Percentiles rank a stretch among this genome's conserved stretches.
phyloP scores from a whole-genome alignment of 2,888 invertebrate genomes.

The Cephus pygmeus region DNA sequence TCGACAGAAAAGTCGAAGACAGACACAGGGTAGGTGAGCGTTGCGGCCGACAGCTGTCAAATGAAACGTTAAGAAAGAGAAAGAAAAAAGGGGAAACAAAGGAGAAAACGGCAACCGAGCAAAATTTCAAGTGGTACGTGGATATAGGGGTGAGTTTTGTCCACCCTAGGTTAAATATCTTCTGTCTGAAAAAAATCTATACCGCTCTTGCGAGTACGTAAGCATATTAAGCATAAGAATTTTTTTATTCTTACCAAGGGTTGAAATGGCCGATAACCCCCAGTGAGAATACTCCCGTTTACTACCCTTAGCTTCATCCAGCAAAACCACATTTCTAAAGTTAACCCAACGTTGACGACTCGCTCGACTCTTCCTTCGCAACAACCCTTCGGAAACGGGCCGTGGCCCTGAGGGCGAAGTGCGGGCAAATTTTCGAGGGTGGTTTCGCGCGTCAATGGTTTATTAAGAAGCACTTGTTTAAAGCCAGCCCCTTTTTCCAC shows the following conservation, averaged over 20 bases:
- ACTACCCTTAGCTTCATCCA: neutral
- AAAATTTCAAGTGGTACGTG: slow-evolving; percentile 63
- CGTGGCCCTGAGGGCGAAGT: neutral
- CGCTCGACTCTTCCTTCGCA: neutral
- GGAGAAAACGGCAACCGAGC: slow-evolving; percentile 61
- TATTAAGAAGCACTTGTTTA: slow-evolving; percentile 67
- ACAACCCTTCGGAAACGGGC: neutral
- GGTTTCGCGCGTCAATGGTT: slow-evolving; percentile 65
- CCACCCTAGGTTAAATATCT: neutral
- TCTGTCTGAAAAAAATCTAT: neutral
- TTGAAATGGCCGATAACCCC: neutral
- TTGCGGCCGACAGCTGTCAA: slow-evolving; percentile 65
- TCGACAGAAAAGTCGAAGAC: slow-evolving; percentile 2
- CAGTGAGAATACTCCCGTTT: neutral
- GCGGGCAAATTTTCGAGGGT: slow-evolving; percentile 62
- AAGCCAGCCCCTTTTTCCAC: slow-evolving; percentile 56
- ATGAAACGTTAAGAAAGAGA: slow-evolving; percentile 54
- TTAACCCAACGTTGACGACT: neutral
- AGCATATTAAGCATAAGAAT: neutral
- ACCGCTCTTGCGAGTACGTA: neutral
- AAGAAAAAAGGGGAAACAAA: slow-evolving; percentile 31
- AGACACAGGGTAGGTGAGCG: slow-evolving; percentile 40
- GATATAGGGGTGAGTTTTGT: slow-evolving; percentile 25
- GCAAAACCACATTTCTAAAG: neutral
- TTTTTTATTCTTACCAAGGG: neutral